These are phyloP conservation scores for Actinernus sp. DNA, from an alignment of 92 coral and sea anemone genomes.

Conservation along the genomic window DNA sequence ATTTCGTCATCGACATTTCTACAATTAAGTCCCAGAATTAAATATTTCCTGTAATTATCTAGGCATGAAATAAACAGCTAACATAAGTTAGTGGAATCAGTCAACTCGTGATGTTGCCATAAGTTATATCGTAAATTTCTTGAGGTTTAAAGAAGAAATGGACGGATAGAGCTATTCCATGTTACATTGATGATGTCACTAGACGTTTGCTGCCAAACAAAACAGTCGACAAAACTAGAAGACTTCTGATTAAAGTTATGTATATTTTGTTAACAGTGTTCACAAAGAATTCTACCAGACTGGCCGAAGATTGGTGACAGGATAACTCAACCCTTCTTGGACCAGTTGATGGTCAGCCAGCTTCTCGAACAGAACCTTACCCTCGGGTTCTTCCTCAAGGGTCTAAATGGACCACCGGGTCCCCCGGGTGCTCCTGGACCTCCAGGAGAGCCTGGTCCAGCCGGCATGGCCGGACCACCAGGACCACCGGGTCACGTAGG, in stretches of 20 bases:
- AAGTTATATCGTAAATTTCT: too few species aligned
- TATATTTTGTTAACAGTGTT: slow-evolving; percentile 50
- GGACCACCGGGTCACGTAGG: slow-evolving; percentile 99
- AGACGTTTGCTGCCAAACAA: too few species aligned
- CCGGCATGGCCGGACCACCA: slow-evolving; percentile 92
- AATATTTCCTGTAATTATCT: too few species aligned
- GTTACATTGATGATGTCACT: too few species aligned
- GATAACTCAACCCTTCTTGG: slow-evolving; percentile 99
- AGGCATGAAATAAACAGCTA: too few species aligned
- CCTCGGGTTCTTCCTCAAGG: slow-evolving; percentile 99
- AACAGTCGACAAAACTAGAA: neutral
- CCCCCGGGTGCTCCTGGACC: slow-evolving; percentile 98
- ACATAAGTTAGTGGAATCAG: too few species aligned
- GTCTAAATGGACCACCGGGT: slow-evolving; percentile 99
- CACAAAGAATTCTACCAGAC: slow-evolving; percentile 95
- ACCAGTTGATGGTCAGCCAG: slow-evolving; percentile 99
- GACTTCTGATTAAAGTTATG: neutral
- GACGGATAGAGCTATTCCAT: too few species aligned
- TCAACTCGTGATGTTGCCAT: too few species aligned
- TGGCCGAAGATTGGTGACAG: slow-evolving; percentile 99
- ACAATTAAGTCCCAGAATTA: too few species aligned
- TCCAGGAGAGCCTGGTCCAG: slow-evolving; percentile 95
- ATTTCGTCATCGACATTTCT: too few species aligned
- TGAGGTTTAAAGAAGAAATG: too few species aligned
- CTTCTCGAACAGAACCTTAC: slow-evolving; percentile 99